These are phyloP conservation scores for Aleadryas rufinucha DNA, from an alignment of 2,113 vertebrate species.

Conservation along the genomic window DNA sequence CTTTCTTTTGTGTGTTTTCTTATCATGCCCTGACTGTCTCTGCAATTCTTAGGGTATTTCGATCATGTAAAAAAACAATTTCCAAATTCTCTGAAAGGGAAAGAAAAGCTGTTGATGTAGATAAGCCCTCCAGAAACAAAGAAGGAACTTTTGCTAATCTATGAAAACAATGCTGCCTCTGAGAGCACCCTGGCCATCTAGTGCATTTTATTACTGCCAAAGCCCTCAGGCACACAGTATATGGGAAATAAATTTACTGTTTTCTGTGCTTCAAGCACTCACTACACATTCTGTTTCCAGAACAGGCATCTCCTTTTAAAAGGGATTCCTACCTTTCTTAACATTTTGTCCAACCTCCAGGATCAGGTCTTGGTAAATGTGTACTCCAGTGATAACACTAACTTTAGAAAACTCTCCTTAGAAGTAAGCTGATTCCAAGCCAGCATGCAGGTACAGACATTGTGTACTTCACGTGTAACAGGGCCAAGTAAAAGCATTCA, in stretches of 20 bases:
- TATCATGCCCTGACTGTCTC: background rate
- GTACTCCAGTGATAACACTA: background rate
- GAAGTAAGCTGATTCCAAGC: background rate
- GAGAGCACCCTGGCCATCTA: background rate
- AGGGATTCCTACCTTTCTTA: background rate
- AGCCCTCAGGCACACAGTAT: background rate
- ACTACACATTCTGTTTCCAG: background rate
- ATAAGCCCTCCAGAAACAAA: conserved; percentile 17
- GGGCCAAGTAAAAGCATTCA: background rate
- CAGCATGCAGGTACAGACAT: background rate
- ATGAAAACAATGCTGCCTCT: background rate
- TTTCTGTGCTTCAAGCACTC: background rate
- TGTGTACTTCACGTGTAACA: background rate
- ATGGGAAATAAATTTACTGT: background rate
- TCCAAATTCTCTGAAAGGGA: background rate
- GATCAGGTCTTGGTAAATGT: background rate
- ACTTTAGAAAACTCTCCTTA: background rate
- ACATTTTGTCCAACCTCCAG: background rate
- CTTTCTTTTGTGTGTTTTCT: background rate
- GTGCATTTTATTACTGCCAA: background rate
- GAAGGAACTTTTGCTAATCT: conserved; percentile 4
- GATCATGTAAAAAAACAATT: background rate
- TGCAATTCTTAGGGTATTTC: background rate
- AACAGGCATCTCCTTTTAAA: background rate
- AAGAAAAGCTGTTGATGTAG: conserved; percentile 30